Evolutionary conservation across 2,888 invertebrate species (phyloP), one percentile per base, ranked within the genome.

Genomic region (Heliconius hortense): DNA sequence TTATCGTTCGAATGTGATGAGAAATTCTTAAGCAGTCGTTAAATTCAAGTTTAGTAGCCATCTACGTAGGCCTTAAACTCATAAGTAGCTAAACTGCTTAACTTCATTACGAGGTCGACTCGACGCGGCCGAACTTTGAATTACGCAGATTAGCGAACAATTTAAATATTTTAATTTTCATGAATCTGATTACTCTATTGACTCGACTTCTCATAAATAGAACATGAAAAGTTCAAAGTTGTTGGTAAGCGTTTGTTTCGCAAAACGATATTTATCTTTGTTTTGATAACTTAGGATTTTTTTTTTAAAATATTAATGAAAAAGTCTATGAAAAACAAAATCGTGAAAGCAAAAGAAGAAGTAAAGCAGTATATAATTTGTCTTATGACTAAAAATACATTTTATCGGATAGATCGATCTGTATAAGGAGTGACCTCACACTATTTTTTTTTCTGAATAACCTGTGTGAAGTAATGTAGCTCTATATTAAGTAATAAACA

Each of bases 11-110:
- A 68, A 68, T 68, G 68, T 53, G 68, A 68, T 28, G 59, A 56
- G 70, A 70, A 70, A 56, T 70, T 70, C 70, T 75, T 75, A 69
- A 72, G 68, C 69, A 74, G 69, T 76, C 72, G 74, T 74, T 76
- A 74, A 76, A 69, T 69, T 76, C 73, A 75, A 67, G 62, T 75
- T 78, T 76, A 73, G 74, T 76, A 67, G 73, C 76, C 73, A 76
- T 76, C 74, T 72, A 73, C 66, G 75, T 69, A 78, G 73, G 76
- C 78, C 64, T 72, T 73, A 73, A 75, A 72, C n/a, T 75, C 31
- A 21, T 60, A 70, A 70, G 70, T 70, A 70, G 59, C 59, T 39
- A 72, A 70, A 74, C 62, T 74, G 63, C 68, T 73, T 73, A 77
- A 77, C 77, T 70, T 73, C 73, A 72, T 76, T 73, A 79, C 74